A percentile compares a stretch with the other conserved stretches of the same genome.
phyloP scores from a whole-genome alignment of 2,113 vertebrate genomes.

The Alethe castanea region DNA sequence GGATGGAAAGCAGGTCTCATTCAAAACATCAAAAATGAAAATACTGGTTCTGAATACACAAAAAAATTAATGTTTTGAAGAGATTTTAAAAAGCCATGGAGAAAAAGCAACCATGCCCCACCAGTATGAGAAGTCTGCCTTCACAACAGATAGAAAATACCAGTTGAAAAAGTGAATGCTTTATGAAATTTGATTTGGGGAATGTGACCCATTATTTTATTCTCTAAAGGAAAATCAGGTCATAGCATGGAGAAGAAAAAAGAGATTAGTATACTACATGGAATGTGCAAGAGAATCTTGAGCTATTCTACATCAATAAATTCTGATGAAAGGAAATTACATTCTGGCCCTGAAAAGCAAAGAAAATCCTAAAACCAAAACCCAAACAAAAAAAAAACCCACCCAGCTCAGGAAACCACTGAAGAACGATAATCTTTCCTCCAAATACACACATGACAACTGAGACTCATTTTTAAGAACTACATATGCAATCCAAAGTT shows the following conservation, averaged over 20 bases:
- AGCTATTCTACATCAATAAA: background rate
- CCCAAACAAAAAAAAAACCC: background rate
- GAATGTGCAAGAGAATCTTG: background rate
- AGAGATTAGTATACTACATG: background rate
- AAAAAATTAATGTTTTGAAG: background rate
- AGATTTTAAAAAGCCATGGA: background rate
- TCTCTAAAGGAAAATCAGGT: background rate
- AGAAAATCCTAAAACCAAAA: background rate
- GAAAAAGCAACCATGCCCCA: background rate
- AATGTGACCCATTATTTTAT: background rate
- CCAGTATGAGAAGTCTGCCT: background rate
- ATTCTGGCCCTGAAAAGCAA: conserved; percentile 2
- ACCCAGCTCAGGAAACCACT: background rate
- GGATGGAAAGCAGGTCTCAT: background rate
- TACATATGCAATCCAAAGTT: background rate
- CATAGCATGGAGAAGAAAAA: background rate
- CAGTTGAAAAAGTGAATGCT: background rate
- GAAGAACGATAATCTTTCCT: background rate
- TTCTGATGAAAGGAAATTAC: conserved; percentile 37
- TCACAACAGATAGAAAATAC: background rate
- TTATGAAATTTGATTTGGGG: background rate
- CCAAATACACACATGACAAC: background rate
- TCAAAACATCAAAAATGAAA: background rate
- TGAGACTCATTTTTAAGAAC: background rate
- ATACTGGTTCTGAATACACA: background rate